Base-by-base conservation (phyloP, 2,113 vertebrate genomes). In the Calidris pygmaea region DNA sequence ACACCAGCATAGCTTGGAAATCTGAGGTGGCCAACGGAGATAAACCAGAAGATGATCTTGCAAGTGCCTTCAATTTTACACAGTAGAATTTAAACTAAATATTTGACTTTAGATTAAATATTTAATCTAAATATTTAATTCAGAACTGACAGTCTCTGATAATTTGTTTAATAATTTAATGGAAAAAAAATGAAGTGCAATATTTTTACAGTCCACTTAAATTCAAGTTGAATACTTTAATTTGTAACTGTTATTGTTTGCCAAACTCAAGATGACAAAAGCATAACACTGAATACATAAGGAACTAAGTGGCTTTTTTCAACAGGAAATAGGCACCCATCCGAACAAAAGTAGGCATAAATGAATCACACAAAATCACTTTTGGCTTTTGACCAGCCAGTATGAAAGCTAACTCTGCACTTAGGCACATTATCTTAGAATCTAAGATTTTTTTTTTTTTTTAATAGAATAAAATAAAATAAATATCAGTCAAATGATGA, bases 51-150 rank as follows among this genome's bases (percentile, higher is more conserved):
- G 14, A 58, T 45, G 20, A 90, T 89, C 77, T 92, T 83, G 4
- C 58, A 91, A 83, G 21, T 63, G n/a, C 50, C 14, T 32, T 75
- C 21, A 48, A 10, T 75, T 96, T 95, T 76, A 26, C 32, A 85
- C 14, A 66, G 30, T 45, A 83, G 21, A 77, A 66, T 74, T 87
- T 79, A 87, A 91, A 41, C 35, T 60, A 89, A 94, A 83, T 95
- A 80, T 90, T 87, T 94, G 71, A 89, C 12, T 89, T 85, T 85
- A 85, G 47, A 63, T 71, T 91, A 91, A 93, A 89, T 94, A 79
- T 91, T 87, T 89, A 60, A 91, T 62, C 21, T 68, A 91, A 89
- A 95, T 89, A 73, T 91, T 94, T 96, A 93, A 95, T 96, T 87
- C 41, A 68, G 48, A 87, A 89, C 66, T 73, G 66, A 45, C 55